phyloP scores from a whole-genome alignment of 2,888 invertebrate genomes.

The Acrobeloides nanus region DNA sequence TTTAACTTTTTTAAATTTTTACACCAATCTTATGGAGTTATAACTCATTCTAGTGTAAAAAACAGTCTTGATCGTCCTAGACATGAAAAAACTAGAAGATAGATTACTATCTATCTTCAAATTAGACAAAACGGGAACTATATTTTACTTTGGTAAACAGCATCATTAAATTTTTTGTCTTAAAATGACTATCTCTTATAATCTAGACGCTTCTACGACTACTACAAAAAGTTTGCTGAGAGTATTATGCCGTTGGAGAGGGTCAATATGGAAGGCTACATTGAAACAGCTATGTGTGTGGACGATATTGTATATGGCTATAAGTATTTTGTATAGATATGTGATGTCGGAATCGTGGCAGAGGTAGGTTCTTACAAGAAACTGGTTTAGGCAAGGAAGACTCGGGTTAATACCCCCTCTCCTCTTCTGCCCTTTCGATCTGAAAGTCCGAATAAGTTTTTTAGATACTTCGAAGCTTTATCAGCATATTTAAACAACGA shows the following conservation, averaged over 20 bases:
- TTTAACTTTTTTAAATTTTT: no score
- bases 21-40: no score
- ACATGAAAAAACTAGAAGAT: no score
- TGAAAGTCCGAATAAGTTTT: constrained; percentile 8
- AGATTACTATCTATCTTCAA: no score
- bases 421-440: constrained; percentile 5
- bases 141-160: no score
- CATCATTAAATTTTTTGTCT: no score
- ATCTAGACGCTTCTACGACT: constrained; percentile 25
- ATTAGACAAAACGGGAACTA: no score
- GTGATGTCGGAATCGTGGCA: constrained; percentile 31
- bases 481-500: constrained; percentile 32
- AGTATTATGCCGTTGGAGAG: constrained; percentile 25
- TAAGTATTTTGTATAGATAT: constrained; percentile 42
- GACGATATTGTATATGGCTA: constrained; percentile 37
- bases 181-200: constrained; percentile 26
- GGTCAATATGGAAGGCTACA: constrained; percentile 40
- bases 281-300: constrained; percentile 36
- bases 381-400: not conserved
- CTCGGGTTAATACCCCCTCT: not conserved
- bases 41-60: no score
- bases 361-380: constrained; percentile 21
- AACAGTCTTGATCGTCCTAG: no score
- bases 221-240: constrained; percentile 21
- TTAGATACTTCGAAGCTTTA: constrained; percentile 25